These are phyloP conservation scores for Enteromius argenteus DNA, from an alignment of 2,797 vertebrate genomes.

Conservation along the genomic window DNA sequence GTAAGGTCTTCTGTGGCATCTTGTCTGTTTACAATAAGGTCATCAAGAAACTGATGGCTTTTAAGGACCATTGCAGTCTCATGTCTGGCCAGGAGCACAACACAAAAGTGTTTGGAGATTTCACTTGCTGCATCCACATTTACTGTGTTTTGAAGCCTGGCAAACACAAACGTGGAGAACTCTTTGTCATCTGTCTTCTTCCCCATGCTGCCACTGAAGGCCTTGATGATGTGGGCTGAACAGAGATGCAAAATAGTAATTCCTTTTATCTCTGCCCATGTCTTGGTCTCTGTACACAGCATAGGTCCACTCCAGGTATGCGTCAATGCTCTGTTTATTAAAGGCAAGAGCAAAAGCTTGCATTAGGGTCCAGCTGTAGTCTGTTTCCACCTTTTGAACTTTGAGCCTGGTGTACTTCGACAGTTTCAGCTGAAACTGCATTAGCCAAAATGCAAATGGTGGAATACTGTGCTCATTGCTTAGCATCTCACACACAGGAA, in stretches of 20 bases:
- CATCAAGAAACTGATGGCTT: not conserved
- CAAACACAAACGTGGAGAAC: slow-evolving; percentile 39
- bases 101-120: slow-evolving; percentile 15
- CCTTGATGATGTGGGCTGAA: slow-evolving; percentile 40
- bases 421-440: slow-evolving; percentile 31
- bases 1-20: not conserved
- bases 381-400: slow-evolving; percentile 35
- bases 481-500: slow-evolving; percentile 37
- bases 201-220: slow-evolving; percentile 7
- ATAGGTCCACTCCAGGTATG: slow-evolving; percentile 6
- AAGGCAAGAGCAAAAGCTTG: slow-evolving; percentile 14
- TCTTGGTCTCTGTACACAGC: not conserved
- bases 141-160: slow-evolving; percentile 27
- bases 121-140: not conserved
- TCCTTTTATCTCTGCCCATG: slow-evolving; percentile 1
- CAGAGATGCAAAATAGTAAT: slow-evolving; percentile 44
- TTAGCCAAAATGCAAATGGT: slow-evolving; percentile 44
- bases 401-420: not conserved
- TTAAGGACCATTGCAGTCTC: not conserved
- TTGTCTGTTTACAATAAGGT: not conserved
- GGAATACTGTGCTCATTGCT: slow-evolving; percentile 50
- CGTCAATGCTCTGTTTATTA: not conserved
- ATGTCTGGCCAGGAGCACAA: not conserved
- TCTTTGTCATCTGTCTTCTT: slow-evolving; percentile 44
- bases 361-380: slow-evolving; percentile 44